Conservation (phyloP, 2,797 vertebrate genomes). For the Simalia tracyae region DNA sequence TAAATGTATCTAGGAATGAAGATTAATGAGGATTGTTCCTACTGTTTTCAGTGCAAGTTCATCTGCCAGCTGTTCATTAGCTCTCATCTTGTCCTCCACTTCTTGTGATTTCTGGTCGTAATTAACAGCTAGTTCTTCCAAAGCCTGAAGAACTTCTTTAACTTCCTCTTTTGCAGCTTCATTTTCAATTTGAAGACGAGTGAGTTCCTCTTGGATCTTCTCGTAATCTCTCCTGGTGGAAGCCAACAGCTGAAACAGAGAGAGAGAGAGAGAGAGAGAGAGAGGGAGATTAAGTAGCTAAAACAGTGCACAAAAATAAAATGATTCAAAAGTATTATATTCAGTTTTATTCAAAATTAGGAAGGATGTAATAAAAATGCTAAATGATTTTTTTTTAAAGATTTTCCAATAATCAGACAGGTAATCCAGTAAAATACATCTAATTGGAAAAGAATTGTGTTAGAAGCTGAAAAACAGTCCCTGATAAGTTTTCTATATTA, state of each 20-base stretch:
- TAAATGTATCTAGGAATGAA: not conserved
- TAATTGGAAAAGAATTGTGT: not conserved
- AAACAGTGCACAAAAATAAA: not conserved
- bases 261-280: not conserved
- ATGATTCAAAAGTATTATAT: not conserved
- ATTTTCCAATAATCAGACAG: not conserved
- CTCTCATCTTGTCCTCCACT: slow-evolving; percentile 85
- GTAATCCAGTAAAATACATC: not conserved
- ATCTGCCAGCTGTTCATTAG: slow-evolving; percentile 85
- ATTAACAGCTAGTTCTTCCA: slow-evolving; percentile 96
- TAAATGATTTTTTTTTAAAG: not conserved
- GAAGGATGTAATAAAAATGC: not conserved
- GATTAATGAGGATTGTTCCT: slow-evolving; percentile 32
- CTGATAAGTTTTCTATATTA: not conserved
- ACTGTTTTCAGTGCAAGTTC: slow-evolving; percentile 90
- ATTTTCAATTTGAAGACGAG: slow-evolving; percentile 86
- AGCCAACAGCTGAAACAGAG: slow-evolving; percentile 78
- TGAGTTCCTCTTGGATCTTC: slow-evolving; percentile 89
- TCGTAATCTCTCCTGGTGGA: slow-evolving; percentile 86
- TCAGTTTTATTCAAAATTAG: not conserved
- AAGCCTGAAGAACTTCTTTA: slow-evolving; percentile 95
- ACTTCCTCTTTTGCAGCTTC: slow-evolving; percentile 92
- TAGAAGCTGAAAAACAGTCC: not conserved
- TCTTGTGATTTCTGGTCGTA: slow-evolving; percentile 98
- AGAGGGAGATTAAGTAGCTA: not conserved